Evolutionary conservation across 2,888 invertebrate species (phyloP).

Genomic region (Heliconius ismenius): DNA sequence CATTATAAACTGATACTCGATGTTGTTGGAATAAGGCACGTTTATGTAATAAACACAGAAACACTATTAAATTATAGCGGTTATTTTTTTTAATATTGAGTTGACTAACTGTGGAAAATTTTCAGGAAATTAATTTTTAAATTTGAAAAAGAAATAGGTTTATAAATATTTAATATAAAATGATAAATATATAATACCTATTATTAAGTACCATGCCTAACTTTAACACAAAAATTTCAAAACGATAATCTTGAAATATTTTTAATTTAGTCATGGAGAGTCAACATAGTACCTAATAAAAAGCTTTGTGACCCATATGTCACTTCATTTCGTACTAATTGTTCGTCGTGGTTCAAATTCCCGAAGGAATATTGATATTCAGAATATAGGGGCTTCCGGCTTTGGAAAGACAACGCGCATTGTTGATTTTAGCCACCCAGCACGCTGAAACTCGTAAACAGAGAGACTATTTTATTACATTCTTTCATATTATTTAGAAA

Average conservation of each 20-base stretch:
- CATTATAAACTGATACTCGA: not conserved
- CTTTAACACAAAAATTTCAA: not conserved
- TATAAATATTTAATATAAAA: too few relatives aligned
- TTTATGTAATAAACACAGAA: not conserved
- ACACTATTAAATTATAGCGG: not conserved
- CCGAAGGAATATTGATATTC: not conserved
- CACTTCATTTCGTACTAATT: too few relatives aligned
- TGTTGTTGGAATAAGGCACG: not conserved
- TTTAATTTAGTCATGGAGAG: not conserved
- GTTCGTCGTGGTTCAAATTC: not conserved
- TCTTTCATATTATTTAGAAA: not conserved
- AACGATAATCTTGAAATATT: not conserved
- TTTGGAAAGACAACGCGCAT: not conserved
- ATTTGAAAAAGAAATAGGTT: too few relatives aligned
- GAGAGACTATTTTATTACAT: not conserved
- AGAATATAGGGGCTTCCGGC: not conserved
- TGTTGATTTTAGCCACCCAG: constrained; percentile 1
- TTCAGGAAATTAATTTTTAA: too few relatives aligned
- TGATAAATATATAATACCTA: too few relatives aligned
- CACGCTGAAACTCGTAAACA: not conserved
- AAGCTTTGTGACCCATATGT: not conserved
- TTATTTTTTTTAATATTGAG: not conserved
- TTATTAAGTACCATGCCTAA: too few relatives aligned
- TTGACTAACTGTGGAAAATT: not conserved
- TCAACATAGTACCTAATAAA: not conserved